Conservation (phyloP, 1,140 invertebrate genomes). For the Eubasilissa regina region DNA sequence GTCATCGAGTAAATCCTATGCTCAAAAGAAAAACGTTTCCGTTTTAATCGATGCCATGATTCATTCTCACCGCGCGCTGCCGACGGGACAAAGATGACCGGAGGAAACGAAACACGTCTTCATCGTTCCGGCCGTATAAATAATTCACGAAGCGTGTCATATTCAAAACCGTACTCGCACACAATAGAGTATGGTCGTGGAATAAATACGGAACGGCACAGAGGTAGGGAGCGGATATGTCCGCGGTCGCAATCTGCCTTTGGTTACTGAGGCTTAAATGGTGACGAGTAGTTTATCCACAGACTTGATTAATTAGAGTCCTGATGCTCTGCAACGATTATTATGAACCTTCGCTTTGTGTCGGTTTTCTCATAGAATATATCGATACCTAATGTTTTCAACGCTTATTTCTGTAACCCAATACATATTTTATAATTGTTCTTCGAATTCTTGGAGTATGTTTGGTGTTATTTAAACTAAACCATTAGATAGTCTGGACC, state of each 20-base stretch:
- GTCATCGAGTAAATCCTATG: no score
- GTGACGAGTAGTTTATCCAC: neutral
- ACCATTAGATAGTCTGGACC: no score
- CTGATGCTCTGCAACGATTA: neutral
- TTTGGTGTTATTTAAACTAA: no score
- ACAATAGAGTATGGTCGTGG: conserved; percentile 46
- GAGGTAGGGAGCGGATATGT: conserved; percentile 1
- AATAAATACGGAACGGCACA: conserved; percentile 26
- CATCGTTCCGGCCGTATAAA: conserved; percentile 43
- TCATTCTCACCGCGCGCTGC: neutral
- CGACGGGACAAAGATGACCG: neutral
- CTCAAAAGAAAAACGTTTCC: no score
- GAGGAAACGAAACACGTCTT: conserved; percentile 21
- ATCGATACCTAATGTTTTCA: no score
- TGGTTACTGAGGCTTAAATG: neutral
- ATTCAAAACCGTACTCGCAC: conserved; percentile 51
- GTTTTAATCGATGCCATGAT: neutral
- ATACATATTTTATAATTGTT: no score
- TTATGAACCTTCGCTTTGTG: no score
- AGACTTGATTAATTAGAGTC: neutral
- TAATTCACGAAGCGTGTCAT: conserved; percentile 53
- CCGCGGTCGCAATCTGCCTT: neutral
- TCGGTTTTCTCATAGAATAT: no score
- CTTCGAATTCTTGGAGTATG: no score
- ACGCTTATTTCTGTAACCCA: no score